Conservation (phyloP, 2,888 invertebrate species). For the Pecten maximus region DNA sequence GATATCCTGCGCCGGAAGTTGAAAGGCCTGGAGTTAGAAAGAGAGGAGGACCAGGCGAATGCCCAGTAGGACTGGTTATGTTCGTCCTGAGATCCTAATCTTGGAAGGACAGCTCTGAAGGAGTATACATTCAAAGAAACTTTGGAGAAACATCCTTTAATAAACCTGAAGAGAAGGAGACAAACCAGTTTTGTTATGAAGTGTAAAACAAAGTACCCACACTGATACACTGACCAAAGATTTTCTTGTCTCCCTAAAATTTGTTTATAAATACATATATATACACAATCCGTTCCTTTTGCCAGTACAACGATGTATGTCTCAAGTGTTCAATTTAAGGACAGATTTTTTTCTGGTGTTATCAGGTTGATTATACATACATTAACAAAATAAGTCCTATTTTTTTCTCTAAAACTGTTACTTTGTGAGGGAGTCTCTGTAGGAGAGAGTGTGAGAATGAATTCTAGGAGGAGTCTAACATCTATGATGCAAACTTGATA, state of each 20-base stretch:
- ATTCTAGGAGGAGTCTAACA: no score
- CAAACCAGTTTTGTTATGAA: not conserved
- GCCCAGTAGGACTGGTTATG: not conserved
- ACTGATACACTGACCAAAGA: not conserved
- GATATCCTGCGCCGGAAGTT: constrained; percentile 60
- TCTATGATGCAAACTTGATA: no score
- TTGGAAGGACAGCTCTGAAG: not conserved
- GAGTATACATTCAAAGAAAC: not conserved
- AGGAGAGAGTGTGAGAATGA: no score
- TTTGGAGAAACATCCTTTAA: not conserved
- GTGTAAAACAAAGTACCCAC: not conserved
- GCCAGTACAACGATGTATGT: not conserved
- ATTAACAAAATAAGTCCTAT: not conserved
- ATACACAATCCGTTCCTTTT: not conserved
- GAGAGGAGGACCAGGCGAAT: constrained; percentile 26
- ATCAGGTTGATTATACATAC: not conserved
- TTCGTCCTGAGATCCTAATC: not conserved
- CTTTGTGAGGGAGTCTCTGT: no score
- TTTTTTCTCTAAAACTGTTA: not conserved
- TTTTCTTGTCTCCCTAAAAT: not conserved
- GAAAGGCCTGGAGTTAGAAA: constrained; percentile 47
- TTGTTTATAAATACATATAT: not conserved
- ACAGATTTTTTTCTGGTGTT: not conserved
- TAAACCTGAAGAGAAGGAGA: not conserved
- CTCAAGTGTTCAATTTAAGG: not conserved